A percentile compares a stretch with the other conserved stretches of the same genome.
phyloP scores from a whole-genome alignment of 2,113 vertebrate genomes.

The Anarrhichthys ocellatus region DNA sequence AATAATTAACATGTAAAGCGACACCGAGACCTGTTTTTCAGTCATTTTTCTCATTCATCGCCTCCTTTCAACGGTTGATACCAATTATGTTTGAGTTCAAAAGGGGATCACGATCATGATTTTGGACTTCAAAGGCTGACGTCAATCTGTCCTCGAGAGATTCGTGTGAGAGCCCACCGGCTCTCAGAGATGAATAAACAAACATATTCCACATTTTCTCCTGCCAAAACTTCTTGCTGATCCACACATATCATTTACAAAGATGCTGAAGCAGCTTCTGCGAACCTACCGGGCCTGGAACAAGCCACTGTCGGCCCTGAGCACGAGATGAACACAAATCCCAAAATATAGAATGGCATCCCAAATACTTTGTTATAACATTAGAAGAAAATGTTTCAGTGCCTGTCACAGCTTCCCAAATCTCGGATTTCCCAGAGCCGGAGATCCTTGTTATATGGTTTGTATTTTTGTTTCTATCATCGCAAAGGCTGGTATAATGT shows the following conservation, averaged over 20 bases:
- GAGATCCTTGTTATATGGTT: not conserved
- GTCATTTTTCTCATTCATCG: not conserved
- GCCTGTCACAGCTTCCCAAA: not conserved
- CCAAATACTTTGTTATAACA: not conserved
- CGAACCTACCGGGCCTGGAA: not conserved
- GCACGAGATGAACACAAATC: not conserved
- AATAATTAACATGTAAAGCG: conserved; percentile 53
- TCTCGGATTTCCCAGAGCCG: not conserved
- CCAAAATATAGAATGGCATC: not conserved
- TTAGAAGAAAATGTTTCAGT: not conserved
- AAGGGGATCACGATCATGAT: conserved; percentile 53
- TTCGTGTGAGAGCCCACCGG: conserved; percentile 46
- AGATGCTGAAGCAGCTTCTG: conserved; percentile 33
- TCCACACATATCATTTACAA: conserved; percentile 18
- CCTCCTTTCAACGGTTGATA: conserved; percentile 47
- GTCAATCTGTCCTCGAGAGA: conserved; percentile 37
- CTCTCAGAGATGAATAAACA: conserved; percentile 53
- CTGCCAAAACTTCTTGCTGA: conserved; percentile 38
- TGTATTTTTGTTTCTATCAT: not conserved
- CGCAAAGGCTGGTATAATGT: not conserved
- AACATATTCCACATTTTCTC: conserved; percentile 42
- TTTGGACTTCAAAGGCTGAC: conserved; percentile 66
- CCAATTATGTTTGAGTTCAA: conserved; percentile 59
- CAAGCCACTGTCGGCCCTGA: not conserved
- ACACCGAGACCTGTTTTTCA: conserved; percentile 20